Percentiles rank a stretch among this genome's conserved stretches.
These are phyloP conservation scores for Callinectes sapidus DNA, from an alignment of 2,888 invertebrate genomes.

Conservation along the genomic window DNA sequence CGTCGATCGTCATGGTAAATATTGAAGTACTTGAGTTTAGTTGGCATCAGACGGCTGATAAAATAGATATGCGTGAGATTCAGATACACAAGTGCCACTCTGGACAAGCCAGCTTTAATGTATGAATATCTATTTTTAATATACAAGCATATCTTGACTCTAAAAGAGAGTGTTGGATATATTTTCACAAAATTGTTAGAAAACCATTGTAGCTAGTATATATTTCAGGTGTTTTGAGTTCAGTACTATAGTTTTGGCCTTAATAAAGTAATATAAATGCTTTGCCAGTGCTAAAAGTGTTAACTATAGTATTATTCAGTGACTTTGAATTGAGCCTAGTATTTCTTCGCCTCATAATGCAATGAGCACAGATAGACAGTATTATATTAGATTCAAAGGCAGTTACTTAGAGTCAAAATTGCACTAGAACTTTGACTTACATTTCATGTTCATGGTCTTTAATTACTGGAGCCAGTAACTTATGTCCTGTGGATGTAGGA, in stretches of 20 bases:
- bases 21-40: slow-evolving; percentile 22
- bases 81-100: slow-evolving; percentile 48
- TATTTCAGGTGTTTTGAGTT: not conserved
- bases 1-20: not conserved
- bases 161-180: slow-evolving; percentile 46
- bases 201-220: slow-evolving; percentile 36
- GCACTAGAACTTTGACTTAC: slow-evolving; percentile 10
- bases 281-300: slow-evolving; percentile 14
- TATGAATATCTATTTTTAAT: slow-evolving; percentile 62
- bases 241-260: slow-evolving; percentile 17
- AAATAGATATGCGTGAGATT: slow-evolving; percentile 26
- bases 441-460: slow-evolving; percentile 12
- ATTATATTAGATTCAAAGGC: slow-evolving; percentile 27
- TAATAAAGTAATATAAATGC: not conserved
- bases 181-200: slow-evolving; percentile 56
- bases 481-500: slow-evolving; percentile 29
- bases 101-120: slow-evolving; percentile 26
- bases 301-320: slow-evolving; percentile 16
- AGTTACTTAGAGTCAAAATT: not conserved
- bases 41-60: slow-evolving; percentile 19
- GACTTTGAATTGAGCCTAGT: slow-evolving; percentile 10
- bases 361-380: slow-evolving; percentile 13
- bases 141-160: slow-evolving; percentile 43
- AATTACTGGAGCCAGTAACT: slow-evolving; percentile 2
- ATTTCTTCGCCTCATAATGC: not conserved